Evolutionary conservation across 1,140 invertebrate genomes (phyloP).

Genomic region (Aphelinus atriplicis): DNA sequence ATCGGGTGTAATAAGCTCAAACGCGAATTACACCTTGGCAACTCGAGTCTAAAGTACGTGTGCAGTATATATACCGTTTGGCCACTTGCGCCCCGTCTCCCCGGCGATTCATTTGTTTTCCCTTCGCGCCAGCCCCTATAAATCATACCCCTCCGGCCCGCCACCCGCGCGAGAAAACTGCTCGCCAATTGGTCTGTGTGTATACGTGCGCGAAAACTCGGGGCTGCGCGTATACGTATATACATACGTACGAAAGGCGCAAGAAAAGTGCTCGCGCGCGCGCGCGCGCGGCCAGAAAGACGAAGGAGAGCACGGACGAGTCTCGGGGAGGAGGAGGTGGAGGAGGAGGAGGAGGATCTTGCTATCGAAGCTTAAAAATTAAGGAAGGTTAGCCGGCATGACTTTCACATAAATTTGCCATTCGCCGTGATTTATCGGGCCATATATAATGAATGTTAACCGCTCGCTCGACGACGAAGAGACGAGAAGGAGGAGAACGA

Average conservation of each 20-base stretch:
- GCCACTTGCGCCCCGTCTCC: background rate
- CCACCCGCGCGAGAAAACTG: background rate
- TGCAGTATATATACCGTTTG: too few relatives aligned
- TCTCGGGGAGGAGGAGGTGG: constrained; percentile 9
- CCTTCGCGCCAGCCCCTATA: background rate
- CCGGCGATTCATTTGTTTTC: constrained; percentile 20
- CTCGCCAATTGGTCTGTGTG: background rate
- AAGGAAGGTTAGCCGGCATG: constrained; percentile 44
- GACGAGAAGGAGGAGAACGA: constrained; percentile 25
- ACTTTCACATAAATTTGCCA: constrained; percentile 56
- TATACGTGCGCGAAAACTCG: constrained; percentile 20
- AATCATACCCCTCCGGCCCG: constrained; percentile 11
- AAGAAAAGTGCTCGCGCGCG: background rate
- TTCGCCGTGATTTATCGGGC: constrained; percentile 56
- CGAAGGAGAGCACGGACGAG: constrained; percentile 33
- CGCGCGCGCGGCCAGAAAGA: background rate
- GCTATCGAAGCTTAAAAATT: constrained; percentile 49
- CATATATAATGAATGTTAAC: constrained; percentile 56
- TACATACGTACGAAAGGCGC: background rate
- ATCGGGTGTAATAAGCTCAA: constrained; percentile 14
- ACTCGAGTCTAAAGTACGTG: too few relatives aligned
- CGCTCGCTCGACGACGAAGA: constrained; percentile 39
- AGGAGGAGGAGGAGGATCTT: constrained; percentile 30
- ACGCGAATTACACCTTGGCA: constrained; percentile 7
- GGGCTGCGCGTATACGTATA: too few relatives aligned